These are phyloP conservation scores for Paragorgia papillata DNA, from an alignment of 92 coral and sea anemone genomes.

Conservation along the genomic window DNA sequence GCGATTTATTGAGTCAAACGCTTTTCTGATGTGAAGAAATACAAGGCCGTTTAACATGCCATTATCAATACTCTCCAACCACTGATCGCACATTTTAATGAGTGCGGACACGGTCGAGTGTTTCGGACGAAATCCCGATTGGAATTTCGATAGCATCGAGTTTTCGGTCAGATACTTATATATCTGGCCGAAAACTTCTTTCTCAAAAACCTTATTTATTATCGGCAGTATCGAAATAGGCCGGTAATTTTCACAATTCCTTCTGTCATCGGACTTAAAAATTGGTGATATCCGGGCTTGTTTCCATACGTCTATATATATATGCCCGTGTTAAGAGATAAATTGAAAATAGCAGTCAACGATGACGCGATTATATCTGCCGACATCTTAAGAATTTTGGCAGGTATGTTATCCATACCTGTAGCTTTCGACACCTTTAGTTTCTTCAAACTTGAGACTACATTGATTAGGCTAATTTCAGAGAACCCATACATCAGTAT, in stretches of 20 bases:
- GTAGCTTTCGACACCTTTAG: slow-evolving; percentile 26
- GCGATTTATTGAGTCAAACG: slow-evolving; percentile 40
- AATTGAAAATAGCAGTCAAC: slow-evolving; percentile 19
- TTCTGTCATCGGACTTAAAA: slow-evolving; percentile 32
- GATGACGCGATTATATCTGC: slow-evolving; percentile 38
- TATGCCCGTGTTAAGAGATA: slow-evolving; percentile 31
- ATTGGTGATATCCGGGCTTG: slow-evolving; percentile 28
- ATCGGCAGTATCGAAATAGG: slow-evolving; percentile 41
- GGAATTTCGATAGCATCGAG: slow-evolving; percentile 50
- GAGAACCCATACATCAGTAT: background rate
- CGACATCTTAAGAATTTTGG: slow-evolving; percentile 6
- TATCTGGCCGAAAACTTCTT: slow-evolving; percentile 45
- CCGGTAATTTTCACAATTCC: slow-evolving; percentile 36
- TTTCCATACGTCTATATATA: slow-evolving; percentile 43
- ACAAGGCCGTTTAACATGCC: slow-evolving; percentile 30
- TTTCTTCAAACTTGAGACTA: slow-evolving; percentile 7
- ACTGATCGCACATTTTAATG: slow-evolving; percentile 38
- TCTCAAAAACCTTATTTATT: slow-evolving; percentile 52
- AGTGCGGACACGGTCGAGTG: slow-evolving; percentile 35
- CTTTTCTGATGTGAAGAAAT: slow-evolving; percentile 43
- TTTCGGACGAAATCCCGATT: slow-evolving; percentile 42
- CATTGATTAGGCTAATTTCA: background rate
- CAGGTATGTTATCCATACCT: slow-evolving; percentile 32
- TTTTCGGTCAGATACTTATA: too few relatives aligned
- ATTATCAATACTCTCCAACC: slow-evolving; percentile 36